A percentile compares a stretch with the other conserved stretches of the same genome.
phyloP scores from a whole-genome alignment of 2,888 invertebrate species.

The Spatulosminthurus flaviceps region DNA sequence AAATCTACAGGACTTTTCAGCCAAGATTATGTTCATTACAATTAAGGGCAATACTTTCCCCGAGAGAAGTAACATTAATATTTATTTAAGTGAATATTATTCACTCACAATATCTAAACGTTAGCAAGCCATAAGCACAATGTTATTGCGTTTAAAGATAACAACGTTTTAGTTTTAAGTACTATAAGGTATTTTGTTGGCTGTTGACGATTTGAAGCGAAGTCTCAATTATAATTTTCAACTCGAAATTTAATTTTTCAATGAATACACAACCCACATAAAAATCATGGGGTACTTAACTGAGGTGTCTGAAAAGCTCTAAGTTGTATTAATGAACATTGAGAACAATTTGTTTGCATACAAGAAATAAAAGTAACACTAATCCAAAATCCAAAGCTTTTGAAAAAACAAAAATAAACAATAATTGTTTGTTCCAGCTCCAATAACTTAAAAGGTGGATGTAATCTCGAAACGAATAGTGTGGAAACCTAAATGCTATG shows the following conservation, averaged over 20 bases:
- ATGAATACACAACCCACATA: not conserved
- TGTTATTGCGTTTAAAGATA: too few relatives aligned
- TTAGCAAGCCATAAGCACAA: too few relatives aligned
- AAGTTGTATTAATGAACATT: slow-evolving; percentile 15
- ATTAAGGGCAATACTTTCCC: not conserved
- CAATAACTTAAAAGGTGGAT: not conserved
- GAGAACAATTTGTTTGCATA: not conserved
- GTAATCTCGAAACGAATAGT: not conserved
- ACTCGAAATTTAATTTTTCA: not conserved
- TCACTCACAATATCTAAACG: too few relatives aligned
- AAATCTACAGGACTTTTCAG: not conserved
- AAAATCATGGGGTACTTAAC: not conserved
- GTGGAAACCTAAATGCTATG: not conserved
- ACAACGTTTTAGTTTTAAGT: not conserved
- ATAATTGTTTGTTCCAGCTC: not conserved
- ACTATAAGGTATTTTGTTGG: not conserved
- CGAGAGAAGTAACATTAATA: not conserved
- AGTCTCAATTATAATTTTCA: slow-evolving; percentile 14
- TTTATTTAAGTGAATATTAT: too few relatives aligned
- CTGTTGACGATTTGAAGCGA: not conserved
- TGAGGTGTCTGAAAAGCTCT: slow-evolving; percentile 17
- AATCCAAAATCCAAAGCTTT: too few relatives aligned
- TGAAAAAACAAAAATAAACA: too few relatives aligned
- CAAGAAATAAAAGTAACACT: too few relatives aligned
- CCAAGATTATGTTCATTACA: not conserved